Conservation (phyloP, 1,140 invertebrate genomes). For the Drosophila lacertosa region DNA sequence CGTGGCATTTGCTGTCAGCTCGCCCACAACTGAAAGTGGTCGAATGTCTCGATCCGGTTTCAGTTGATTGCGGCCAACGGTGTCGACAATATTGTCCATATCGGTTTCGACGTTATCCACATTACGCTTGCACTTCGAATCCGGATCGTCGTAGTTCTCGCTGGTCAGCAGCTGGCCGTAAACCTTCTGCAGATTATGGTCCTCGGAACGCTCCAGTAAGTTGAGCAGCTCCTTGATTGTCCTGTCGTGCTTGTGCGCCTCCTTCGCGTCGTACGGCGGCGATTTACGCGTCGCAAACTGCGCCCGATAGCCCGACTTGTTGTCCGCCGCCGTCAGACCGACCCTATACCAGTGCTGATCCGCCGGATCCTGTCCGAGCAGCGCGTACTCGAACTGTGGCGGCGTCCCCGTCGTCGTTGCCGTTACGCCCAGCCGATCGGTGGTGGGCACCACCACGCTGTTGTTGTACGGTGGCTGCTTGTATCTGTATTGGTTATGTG, state of each 20-base stretch:
- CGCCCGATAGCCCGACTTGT: conserved; percentile 44
- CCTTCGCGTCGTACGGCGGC: conserved; percentile 54
- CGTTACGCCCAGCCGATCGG: conserved; percentile 7
- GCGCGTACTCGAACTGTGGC: conserved; percentile 57
- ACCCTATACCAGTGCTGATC: conserved; percentile 71
- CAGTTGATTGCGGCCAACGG: background rate
- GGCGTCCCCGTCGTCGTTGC: background rate
- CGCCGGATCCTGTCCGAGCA: conserved; percentile 59
- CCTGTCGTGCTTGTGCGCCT: conserved; percentile 61
- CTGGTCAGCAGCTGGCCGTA: conserved; percentile 50
- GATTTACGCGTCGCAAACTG: conserved; percentile 58
- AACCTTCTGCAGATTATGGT: conserved; percentile 54
- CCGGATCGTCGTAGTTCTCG: conserved; percentile 11
- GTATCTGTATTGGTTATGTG: conserved; percentile 17
- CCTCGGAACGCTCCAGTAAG: conserved; percentile 57
- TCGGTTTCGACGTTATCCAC: conserved; percentile 28
- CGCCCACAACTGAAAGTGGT: conserved; percentile 32
- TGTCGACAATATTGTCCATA: conserved; percentile 1
- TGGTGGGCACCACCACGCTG: conserved; percentile 7
- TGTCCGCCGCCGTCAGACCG: conserved; percentile 47
- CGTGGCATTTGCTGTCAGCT: conserved; percentile 4
- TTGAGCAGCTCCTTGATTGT: conserved; percentile 59
- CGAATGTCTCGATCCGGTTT: conserved; percentile 1
- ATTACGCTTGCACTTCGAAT: conserved; percentile 23
- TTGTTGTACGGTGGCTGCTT: conserved; percentile 6